phyloP scores from a whole-genome alignment of 1,140 invertebrate species.

The Periplaneta americana region DNA sequence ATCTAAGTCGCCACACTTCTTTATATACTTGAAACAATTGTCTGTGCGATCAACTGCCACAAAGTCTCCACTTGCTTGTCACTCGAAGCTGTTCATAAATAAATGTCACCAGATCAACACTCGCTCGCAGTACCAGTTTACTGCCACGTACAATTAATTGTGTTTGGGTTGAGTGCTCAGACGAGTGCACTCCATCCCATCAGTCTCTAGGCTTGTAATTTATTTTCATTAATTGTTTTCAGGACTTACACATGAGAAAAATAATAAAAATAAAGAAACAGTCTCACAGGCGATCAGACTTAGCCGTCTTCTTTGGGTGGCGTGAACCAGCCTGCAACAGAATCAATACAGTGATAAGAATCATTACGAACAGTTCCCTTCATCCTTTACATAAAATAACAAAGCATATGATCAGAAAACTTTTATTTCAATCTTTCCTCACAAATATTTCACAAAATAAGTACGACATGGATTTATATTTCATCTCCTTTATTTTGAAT shows the following conservation, averaged over 20 bases:
- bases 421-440: too few species aligned
- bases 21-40: neutral
- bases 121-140: neutral
- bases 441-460: too few species aligned
- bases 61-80: too few species aligned
- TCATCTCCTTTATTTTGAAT: too few species aligned
- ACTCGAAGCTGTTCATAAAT: conserved; percentile 5
- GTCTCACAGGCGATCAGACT: conserved; percentile 31
- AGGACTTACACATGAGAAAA: neutral
- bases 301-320: conserved; percentile 85
- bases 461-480: too few species aligned
- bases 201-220: conserved; percentile 4
- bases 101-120: conserved; percentile 8
- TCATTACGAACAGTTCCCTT: too few species aligned
- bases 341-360: too few species aligned
- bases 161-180: neutral
- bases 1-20: neutral
- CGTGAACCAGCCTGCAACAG: conserved; percentile 73
- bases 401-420: too few species aligned
- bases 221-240: neutral
- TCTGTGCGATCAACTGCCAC: neutral
- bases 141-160: neutral
- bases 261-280: conserved; percentile 1
- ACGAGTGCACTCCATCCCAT: neutral
- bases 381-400: too few species aligned